Evolutionary conservation across 2,888 invertebrate species (phyloP).

Genomic region (Limenitis camilla): DNA sequence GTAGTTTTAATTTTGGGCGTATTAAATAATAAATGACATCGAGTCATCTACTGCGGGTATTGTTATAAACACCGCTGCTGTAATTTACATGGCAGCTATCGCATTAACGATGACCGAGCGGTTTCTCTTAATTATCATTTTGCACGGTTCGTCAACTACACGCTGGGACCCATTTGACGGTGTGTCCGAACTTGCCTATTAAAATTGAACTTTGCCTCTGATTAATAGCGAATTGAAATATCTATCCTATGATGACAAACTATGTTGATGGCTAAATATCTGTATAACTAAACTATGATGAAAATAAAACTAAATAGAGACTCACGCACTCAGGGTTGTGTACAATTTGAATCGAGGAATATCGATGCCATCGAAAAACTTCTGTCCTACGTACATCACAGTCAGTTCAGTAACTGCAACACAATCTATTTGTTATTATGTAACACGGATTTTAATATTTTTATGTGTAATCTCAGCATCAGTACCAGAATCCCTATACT

Average conservation of each 20-base stretch:
- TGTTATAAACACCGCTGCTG: conserved; percentile 55
- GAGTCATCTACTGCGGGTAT: conserved; percentile 53
- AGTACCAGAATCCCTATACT: too few species aligned
- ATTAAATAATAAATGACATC: conserved; percentile 62
- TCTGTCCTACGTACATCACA: too few species aligned
- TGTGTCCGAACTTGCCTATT: conserved; percentile 19
- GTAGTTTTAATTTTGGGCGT: conserved; percentile 39
- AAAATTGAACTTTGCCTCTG: conserved; percentile 16
- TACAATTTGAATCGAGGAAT: too few species aligned
- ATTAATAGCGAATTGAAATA: conserved; percentile 17
- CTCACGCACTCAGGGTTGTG: too few species aligned
- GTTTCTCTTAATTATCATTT: conserved; percentile 74
- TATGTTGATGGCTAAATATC: too few species aligned
- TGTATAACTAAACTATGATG: too few species aligned
- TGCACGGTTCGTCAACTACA: conserved; percentile 69
- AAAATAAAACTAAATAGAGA: too few species aligned
- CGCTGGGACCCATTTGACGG: conserved; percentile 42
- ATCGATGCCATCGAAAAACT: too few species aligned
- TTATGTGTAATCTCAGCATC: too few species aligned
- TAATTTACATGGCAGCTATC: conserved; percentile 68
- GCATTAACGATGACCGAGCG: conserved; percentile 71
- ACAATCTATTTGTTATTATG: too few species aligned
- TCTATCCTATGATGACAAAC: background rate
- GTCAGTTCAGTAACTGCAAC: too few species aligned
- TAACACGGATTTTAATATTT: too few species aligned